Evolutionary conservation across 1,140 invertebrate genomes (phyloP).

Genomic region (Dinoponera quadriceps): DNA sequence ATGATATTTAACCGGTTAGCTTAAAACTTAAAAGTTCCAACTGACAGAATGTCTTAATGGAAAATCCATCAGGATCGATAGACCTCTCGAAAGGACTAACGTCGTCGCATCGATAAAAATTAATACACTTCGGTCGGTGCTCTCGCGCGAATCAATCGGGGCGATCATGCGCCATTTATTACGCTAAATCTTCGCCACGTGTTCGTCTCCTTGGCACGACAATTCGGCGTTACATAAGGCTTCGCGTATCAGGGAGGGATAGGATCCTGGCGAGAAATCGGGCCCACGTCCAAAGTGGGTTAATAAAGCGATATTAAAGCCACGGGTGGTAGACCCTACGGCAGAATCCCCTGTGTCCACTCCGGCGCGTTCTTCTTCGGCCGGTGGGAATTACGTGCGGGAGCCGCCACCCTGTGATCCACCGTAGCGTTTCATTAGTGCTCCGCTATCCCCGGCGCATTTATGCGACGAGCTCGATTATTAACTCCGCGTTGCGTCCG

Average conservation of each 20-base stretch:
- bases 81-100: background rate
- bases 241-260: background rate
- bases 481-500: slow-evolving; percentile 24
- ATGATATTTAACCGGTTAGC: no score
- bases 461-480: slow-evolving; percentile 53
- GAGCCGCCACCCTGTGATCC: slow-evolving; percentile 60
- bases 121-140: background rate
- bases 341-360: slow-evolving; percentile 78
- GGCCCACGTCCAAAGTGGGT: slow-evolving; percentile 76
- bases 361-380: slow-evolving; percentile 67
- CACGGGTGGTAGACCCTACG: slow-evolving; percentile 74
- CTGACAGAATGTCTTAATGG: background rate
- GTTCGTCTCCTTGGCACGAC: slow-evolving; percentile 11
- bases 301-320: slow-evolving; percentile 85
- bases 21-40: background rate
- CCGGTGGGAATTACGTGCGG: slow-evolving; percentile 74
- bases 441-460: slow-evolving; percentile 52
- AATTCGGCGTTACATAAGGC: slow-evolving; percentile 52
- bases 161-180: slow-evolving; percentile 33
- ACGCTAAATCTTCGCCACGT: slow-evolving; percentile 39
- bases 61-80: background rate
- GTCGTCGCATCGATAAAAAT: slow-evolving; percentile 5
- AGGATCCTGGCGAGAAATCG: slow-evolving; percentile 48
- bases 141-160: slow-evolving; percentile 17
- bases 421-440: slow-evolving; percentile 75